Percentiles rank a stretch among this genome's conserved stretches.
phyloP scores from a whole-genome alignment of 1,140 invertebrate species.

The Cheumatopsyche charites region DNA sequence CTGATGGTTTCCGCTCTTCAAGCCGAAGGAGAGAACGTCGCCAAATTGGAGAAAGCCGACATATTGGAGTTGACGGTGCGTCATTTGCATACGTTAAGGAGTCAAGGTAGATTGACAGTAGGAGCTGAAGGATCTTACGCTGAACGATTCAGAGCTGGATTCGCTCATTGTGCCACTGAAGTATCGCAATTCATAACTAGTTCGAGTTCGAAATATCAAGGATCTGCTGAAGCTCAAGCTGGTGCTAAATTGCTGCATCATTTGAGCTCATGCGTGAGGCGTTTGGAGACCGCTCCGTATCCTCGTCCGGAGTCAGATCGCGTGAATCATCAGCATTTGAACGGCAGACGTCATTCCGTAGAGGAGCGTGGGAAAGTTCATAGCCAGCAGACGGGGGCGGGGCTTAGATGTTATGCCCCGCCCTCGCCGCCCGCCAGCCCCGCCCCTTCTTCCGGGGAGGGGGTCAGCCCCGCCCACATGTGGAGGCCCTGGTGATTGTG shows the following conservation, averaged over 20 bases:
- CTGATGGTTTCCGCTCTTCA: constrained; percentile 87
- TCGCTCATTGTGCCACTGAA: constrained; percentile 89
- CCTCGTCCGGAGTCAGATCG: background rate
- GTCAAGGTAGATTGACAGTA: constrained; percentile 69
- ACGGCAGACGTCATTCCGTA: background rate
- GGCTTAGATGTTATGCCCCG: constrained; percentile 30
- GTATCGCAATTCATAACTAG: constrained; percentile 83
- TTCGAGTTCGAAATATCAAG: constrained; percentile 67
- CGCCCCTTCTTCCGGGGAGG: constrained; percentile 19
- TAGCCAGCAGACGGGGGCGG: background rate
- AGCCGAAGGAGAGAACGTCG: constrained; percentile 85
- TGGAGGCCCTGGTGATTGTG: constrained; percentile 38
- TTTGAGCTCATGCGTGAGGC: constrained; percentile 34
- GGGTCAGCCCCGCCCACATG: constrained; percentile 34
- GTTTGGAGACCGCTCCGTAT: constrained; percentile 30
- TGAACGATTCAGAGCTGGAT: constrained; percentile 87
- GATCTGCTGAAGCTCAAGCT: constrained; percentile 33
- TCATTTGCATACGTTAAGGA: constrained; percentile 86
- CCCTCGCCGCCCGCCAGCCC: constrained; percentile 39
- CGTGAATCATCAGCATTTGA: constrained; percentile 13
- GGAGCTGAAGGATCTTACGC: constrained; percentile 68
- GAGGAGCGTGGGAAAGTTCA: constrained; percentile 14
- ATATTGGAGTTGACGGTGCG: constrained; percentile 94
- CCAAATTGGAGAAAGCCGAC: constrained; percentile 95
- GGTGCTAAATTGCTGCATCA: constrained; percentile 33